These are phyloP conservation scores for Epirrhoe tristata DNA, from an alignment of 2,888 invertebrate genomes.

Conservation along the genomic window DNA sequence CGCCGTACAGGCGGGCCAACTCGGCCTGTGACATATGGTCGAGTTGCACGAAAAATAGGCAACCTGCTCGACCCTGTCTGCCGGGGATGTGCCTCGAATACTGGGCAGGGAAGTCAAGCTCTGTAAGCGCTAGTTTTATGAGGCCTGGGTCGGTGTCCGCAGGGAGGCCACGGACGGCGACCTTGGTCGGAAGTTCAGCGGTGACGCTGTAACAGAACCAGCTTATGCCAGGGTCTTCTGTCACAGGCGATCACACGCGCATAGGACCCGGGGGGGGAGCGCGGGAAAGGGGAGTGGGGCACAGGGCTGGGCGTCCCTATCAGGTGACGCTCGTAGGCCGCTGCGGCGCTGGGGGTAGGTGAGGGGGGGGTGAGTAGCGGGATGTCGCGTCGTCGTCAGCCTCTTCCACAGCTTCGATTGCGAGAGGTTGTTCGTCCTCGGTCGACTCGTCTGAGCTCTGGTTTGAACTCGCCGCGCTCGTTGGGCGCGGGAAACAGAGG, in stretches of 20 bases:
- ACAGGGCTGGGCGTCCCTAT: no score
- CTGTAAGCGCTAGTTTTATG: slow-evolving; percentile 6
- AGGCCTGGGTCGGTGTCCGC: neutral
- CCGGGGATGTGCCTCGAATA: slow-evolving; percentile 3
- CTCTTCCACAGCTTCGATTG: no score
- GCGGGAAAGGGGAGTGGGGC: neutral
- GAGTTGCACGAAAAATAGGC: slow-evolving; percentile 13
- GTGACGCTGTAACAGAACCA: slow-evolving; percentile 42
- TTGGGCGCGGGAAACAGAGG: no score
- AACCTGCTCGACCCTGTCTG: neutral
- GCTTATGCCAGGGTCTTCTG: slow-evolving; percentile 12
- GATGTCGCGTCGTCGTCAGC: neutral
- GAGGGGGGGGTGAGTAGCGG: slow-evolving; percentile 3
- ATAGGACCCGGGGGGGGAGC: neutral
- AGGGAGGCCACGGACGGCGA: neutral
- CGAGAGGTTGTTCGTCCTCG: no score
- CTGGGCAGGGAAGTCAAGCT: slow-evolving; percentile 5
- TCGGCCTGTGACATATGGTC: slow-evolving; percentile 5
- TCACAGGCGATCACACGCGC: slow-evolving; percentile 13
- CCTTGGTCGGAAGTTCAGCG: neutral
- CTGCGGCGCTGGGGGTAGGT: neutral
- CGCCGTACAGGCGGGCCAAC: neutral
- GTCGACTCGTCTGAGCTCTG: no score
- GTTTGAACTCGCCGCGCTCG: no score
- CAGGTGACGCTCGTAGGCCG: no score